Evolutionary conservation across 2,888 invertebrate genomes (phyloP), one percentile per base, ranked within the genome.

Genomic region (Tetrapedia diversipes): DNA sequence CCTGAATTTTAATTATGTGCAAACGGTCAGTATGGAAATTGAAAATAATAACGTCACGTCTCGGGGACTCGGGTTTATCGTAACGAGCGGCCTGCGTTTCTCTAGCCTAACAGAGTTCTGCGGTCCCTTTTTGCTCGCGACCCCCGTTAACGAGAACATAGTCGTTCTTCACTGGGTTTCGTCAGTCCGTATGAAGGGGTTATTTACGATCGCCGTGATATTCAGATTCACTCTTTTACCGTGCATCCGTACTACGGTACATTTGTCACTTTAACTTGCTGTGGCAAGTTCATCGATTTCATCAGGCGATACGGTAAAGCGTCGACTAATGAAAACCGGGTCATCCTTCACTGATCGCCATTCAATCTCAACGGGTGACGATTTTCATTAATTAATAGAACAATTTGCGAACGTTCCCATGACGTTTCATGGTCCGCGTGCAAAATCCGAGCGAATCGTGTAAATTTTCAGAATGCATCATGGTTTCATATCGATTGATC

Each of bases 381-480:
- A 81, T 81, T 79, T 70, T 72, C 72, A 66, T 82, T 70, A 51
- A 51, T 64, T 79, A 84, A 82, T 79, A 64, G 56, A 32, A 60
- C 41, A 47, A 34, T 60, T 76, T 68, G 39, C 66, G 19, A 16
- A 4, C 24, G 41, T 10, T 19, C 16, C 27, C 32, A 16, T 34
- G 51, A 56, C 60, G 39, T 47, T 61, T 67, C 63, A 56, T 16
- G 34, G 39, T n/a, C 24, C 63, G 19, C 41, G 19, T 14, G 34
- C 39, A 11, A 34, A 57, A 65, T 70, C 70, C 8, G 0, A 11
- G 24, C 10, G 45, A 47, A 39, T 75, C 74, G 66, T 66, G 76
- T 57, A 57, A 76, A 75, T 67, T 67, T 66, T 49, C 27, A 29
- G 34, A 24, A 43, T 56, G 61, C 8, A 45, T 49, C 69, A 19